Base-by-base conservation (phyloP, 2,797 vertebrate genomes). In the Hirundo rustica region DNA sequence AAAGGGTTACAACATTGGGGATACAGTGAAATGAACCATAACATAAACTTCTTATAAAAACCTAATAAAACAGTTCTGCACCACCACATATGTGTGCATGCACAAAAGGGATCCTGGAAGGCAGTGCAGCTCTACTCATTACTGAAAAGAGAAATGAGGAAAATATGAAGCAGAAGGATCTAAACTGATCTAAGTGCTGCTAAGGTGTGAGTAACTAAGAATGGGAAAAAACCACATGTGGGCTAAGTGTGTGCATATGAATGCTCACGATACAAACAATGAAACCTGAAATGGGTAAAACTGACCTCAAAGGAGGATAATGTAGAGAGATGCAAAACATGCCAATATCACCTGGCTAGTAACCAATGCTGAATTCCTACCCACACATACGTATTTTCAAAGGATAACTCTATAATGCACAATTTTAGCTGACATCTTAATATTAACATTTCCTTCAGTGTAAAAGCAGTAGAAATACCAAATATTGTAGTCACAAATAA, bases 31-130 rank as follows among this genome's bases (percentile, higher is more conserved):
- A n/a, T n/a, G n/a, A n/a, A n/a, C n/a, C n/a, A n/a, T n/a, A n/a
- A n/a, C n/a, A n/a, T n/a, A n/a, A n/a, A n/a, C n/a, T n/a, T n/a
- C n/a, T n/a, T n/a, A n/a, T n/a, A n/a, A n/a, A n/a, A n/a, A n/a
- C n/a, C n/a, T n/a, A n/a, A n/a, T n/a, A n/a, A n/a, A n/a, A n/a
- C n/a, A n/a, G n/a, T n/a, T n/a, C n/a, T n/a, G n/a, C n/a, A n/a
- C n/a, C n/a, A n/a, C n/a, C n/a, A n/a, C n/a, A n/a, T 11, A 20
- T 0, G 3, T 38, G 23, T 38, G 29, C 40, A 34, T 30, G 25
- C 29, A 29, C 21, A 40, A 61, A 66, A 66, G 40, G 29, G 10
- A 60, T 65, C 29, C 16, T 34, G 25, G 62, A 51, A 71, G 42
- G 12, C 42, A 45, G 21, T 19, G 21, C 8, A 50, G 9, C 13